These are phyloP conservation scores for Galbula dea DNA, from an alignment of 2,113 vertebrate genomes.

Conservation along the genomic window DNA sequence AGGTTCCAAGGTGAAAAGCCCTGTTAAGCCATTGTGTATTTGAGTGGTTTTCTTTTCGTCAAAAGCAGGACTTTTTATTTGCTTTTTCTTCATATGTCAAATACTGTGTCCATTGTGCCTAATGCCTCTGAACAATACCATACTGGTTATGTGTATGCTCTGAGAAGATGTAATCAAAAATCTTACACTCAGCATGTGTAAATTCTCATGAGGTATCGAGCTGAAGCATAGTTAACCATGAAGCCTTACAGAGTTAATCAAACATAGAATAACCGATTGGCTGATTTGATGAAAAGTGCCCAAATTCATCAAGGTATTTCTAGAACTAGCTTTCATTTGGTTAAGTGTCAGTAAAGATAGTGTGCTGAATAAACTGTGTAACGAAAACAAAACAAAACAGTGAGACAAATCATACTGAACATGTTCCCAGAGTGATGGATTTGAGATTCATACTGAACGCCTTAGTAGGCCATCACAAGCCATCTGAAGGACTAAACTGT, in stretches of 20 bases:
- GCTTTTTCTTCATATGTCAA: neutral
- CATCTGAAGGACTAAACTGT: neutral
- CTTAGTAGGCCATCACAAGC: neutral
- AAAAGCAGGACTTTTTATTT: neutral
- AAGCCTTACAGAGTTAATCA: neutral
- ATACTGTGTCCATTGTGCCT: neutral
- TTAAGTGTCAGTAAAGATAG: neutral
- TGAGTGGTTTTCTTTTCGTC: neutral
- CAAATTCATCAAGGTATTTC: neutral
- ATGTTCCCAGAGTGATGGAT: rapidly evolving
- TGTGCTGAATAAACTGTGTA: neutral
- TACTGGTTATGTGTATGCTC: no score
- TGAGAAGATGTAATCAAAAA: neutral
- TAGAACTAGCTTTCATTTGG: neutral
- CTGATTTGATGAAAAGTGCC: neutral
- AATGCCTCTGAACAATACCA: neutral
- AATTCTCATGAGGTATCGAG: neutral
- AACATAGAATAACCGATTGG: neutral
- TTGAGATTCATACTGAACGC: neutral
- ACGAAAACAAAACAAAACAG: neutral
- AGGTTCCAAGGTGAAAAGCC: neutral
- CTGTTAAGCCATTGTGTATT: neutral
- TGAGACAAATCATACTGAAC: neutral
- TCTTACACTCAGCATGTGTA: neutral
- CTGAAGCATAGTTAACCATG: neutral